phyloP scores from a whole-genome alignment of 2,888 invertebrate genomes.

The Entomobrya proxima region DNA sequence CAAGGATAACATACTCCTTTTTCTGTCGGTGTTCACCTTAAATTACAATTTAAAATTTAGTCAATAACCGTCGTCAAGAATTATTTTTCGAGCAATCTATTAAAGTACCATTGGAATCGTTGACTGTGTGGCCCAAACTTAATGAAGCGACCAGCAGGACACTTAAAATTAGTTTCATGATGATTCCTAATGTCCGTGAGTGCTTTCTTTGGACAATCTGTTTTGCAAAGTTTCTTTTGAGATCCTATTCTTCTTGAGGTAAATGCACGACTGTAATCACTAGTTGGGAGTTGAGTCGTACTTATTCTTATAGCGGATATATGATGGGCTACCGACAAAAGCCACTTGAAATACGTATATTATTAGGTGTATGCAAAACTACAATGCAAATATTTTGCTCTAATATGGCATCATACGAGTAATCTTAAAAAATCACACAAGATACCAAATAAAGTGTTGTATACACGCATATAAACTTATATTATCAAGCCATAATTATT shows the following conservation, averaged over 20 bases:
- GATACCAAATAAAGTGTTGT: too few relatives aligned
- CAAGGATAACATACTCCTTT: constrained; percentile 63
- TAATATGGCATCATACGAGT: too few relatives aligned
- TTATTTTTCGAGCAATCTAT: too few relatives aligned
- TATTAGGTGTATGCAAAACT: too few relatives aligned
- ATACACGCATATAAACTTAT: too few relatives aligned
- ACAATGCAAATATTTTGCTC: too few relatives aligned
- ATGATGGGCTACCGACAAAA: not conserved
- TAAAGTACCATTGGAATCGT: not conserved
- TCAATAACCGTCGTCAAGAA: not conserved
- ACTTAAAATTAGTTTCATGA: constrained; percentile 52
- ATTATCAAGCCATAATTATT: too few relatives aligned
- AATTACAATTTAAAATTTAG: not conserved
- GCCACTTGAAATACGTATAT: not conserved
- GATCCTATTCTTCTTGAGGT: constrained; percentile 56
- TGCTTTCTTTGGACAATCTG: not conserved
- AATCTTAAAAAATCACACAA: too few relatives aligned
- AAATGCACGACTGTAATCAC: constrained; percentile 43
- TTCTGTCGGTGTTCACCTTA: constrained; percentile 44
- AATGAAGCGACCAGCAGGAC: constrained; percentile 48
- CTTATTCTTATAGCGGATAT: constrained; percentile 43
- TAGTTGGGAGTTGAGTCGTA: constrained; percentile 9
- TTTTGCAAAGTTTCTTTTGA: constrained; percentile 30
- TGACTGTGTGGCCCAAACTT: constrained; percentile 48
- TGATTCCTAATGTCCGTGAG: not conserved